Base-by-base conservation (phyloP, 2,888 invertebrate species). In the Metalampra italica region DNA sequence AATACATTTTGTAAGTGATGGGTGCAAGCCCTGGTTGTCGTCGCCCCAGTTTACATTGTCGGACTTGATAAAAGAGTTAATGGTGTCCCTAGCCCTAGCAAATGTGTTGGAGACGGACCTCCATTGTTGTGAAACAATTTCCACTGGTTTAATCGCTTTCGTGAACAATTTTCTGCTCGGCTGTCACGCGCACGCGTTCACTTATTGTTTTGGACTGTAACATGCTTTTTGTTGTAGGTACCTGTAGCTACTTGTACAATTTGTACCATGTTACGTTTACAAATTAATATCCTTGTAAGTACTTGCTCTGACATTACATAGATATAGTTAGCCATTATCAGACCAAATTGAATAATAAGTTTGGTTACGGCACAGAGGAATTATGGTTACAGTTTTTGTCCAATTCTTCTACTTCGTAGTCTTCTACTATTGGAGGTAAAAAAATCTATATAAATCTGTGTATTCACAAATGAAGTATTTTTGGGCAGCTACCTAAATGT, bases 121-220 rank as follows among this genome's bases (percentile, higher is more conserved):
- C 62, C 62, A 75, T 71, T 75, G 75, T 78, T 77, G 63, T 67
- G 62, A 69, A 73, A 78, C 76, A 78, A 76, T 78, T 76, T 77
- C 58, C 71, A 66, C 66, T 66, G 62, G 22, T 71, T 69, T 75
- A 75, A 76, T 76, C 73, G 77, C 64, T 71, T 73, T 66, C 69
- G 60, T 66, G 70, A 69, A 68, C 74, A 74, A 72, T 75, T 76
- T 75, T 58, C 71, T 62, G 66, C 60, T 61, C 62, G 65, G 61
- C 65, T 73, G 75, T 77, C 72, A 64, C 60, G 60, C 57, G 68
- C 75, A 77, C 64, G 61, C 66, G 52, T 61, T 50, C 60, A 60
- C 70, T 69, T 69, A 66, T 71, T 75, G 67, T 71, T 68, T 64
- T 62, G 56, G 57, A 42, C 12, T 30, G 12, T 4, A 42, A 42